phyloP scores from a whole-genome alignment of 2,113 vertebrate genomes.

The Menura novaehollandiae region DNA sequence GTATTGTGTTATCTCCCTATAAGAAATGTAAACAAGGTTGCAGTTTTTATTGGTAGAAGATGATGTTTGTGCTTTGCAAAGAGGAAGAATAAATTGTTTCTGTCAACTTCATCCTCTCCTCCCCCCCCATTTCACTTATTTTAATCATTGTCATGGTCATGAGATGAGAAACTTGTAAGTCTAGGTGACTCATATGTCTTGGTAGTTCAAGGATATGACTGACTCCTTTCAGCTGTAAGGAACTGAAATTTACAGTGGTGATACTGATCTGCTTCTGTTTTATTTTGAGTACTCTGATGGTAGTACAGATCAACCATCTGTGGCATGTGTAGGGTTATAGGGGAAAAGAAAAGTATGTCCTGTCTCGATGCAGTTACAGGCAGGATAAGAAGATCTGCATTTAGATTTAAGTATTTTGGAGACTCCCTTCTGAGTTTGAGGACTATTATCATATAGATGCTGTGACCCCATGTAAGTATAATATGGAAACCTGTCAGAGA shows the following conservation, averaged over 20 bases:
- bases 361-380: not conserved
- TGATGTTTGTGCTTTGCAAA: not conserved
- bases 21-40: not conserved
- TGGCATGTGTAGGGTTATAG: not conserved
- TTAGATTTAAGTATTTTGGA: slow-evolving; percentile 2
- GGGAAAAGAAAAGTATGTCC: not conserved
- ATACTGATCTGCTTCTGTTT: not conserved
- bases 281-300: not conserved
- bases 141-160: not conserved
- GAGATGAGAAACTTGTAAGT: not conserved
- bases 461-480: not conserved
- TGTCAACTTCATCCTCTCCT: not conserved
- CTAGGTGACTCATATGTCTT: not conserved
- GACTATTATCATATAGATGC: not conserved
- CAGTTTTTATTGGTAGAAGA: not conserved
- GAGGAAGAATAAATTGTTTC: not conserved
- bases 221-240: not conserved
- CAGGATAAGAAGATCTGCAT: not conserved
- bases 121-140: not conserved
- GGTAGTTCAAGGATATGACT: not conserved
- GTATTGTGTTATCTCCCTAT: not conserved
- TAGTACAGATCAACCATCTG: not conserved
- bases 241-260: not conserved
- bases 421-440: not conserved
- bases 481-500: not conserved